Evolutionary conservation across 2,113 vertebrate genomes (phyloP).

Genomic region (Crotalus horridus): DNA sequence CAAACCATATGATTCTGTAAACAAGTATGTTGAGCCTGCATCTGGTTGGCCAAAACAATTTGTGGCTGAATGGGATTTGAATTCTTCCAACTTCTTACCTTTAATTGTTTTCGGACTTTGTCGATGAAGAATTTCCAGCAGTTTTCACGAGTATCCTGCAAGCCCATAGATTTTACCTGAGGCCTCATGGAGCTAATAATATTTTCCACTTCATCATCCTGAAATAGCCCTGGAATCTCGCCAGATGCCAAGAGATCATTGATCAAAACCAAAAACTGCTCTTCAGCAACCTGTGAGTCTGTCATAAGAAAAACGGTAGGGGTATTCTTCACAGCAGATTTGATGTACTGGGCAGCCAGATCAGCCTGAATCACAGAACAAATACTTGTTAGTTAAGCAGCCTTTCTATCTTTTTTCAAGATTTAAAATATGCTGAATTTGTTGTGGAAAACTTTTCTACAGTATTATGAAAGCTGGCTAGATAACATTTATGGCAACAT

Average conservation of each 20-base stretch:
- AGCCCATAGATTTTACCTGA: constrained; percentile 65
- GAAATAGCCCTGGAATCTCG: constrained; percentile 70
- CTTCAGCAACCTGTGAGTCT: constrained; percentile 73
- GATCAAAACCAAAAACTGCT: constrained; percentile 73
- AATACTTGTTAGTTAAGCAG: background rate
- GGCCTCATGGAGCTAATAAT: constrained; percentile 69
- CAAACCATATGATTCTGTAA: background rate
- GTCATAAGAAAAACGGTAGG: constrained; percentile 76
- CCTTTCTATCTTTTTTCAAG: background rate
- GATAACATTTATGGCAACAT: background rate
- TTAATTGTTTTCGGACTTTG: constrained; percentile 69
- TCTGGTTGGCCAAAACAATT: background rate
- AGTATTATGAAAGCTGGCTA: background rate
- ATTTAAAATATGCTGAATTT: background rate
- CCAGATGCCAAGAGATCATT: constrained; percentile 72
- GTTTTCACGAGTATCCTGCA: constrained; percentile 61
- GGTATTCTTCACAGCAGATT: constrained; percentile 66
- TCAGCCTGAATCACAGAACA: constrained; percentile 56
- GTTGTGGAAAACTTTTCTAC: background rate
- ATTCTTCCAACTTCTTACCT: constrained; percentile 51
- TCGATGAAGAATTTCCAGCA: constrained; percentile 76
- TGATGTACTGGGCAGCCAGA: constrained; percentile 67
- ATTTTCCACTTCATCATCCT: constrained; percentile 64
- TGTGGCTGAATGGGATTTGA: background rate
- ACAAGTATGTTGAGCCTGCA: background rate